phyloP scores from a whole-genome alignment of 1,140 invertebrate genomes.

The Prorops nasuta region DNA sequence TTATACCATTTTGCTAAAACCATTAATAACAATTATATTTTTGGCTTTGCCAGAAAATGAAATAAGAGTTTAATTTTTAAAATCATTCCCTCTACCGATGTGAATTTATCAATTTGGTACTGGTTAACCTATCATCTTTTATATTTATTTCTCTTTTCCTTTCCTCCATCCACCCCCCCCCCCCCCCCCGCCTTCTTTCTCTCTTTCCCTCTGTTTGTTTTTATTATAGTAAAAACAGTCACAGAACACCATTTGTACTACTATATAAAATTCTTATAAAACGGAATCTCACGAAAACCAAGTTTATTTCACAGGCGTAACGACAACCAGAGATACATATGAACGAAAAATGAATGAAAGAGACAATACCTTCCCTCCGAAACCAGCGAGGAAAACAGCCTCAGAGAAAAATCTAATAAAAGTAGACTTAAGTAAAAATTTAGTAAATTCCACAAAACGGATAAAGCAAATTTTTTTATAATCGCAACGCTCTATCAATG shows the following conservation, averaged over 20 bases:
- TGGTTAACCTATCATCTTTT: not conserved
- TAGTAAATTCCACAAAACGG: not conserved
- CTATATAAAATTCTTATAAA: not conserved
- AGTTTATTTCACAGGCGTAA: slow-evolving; percentile 50
- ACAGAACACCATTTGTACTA: not conserved
- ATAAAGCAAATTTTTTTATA: not conserved
- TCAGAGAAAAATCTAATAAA: no score
- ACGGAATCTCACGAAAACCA: slow-evolving; percentile 29
- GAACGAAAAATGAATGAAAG: slow-evolving; percentile 42
- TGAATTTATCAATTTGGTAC: not conserved
- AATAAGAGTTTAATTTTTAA: no score
- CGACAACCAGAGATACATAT: slow-evolving; percentile 44
- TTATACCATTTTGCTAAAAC: no score
- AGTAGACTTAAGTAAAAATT: no score
- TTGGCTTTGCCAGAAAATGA: no score
- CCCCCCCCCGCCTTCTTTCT: no score
- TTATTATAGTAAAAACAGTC: no score
- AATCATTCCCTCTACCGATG: no score
- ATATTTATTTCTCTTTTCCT: not conserved
- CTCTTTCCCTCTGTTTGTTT: no score
- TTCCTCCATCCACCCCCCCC: no score
- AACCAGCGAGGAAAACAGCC: slow-evolving; percentile 44
- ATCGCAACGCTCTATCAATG: not conserved
- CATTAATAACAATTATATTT: no score
- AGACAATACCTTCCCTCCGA: slow-evolving; percentile 33